Evolutionary conservation across 2,113 vertebrate species (phyloP).

Genomic region (Spea bombifrons): DNA sequence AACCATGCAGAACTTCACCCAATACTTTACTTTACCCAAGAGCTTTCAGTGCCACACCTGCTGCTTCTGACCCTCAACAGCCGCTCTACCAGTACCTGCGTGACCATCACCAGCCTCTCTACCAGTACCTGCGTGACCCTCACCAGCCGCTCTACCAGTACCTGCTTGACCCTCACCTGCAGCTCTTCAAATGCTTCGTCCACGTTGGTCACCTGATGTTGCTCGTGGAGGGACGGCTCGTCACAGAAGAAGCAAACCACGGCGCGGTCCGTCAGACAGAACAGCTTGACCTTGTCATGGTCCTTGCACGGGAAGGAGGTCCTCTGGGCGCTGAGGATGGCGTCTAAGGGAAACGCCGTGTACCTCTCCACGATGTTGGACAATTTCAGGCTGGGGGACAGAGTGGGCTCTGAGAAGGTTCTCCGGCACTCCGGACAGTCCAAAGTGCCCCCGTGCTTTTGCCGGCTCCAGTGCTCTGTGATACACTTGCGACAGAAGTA

Average conservation of each 20-base stretch:
- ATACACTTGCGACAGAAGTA: constrained; percentile 98
- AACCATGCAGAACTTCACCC: no score
- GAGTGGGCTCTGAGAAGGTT: constrained; percentile 83
- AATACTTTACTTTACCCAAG: no score
- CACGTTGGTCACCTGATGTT: constrained; percentile 93
- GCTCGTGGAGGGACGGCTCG: constrained; percentile 88
- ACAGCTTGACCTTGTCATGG: constrained; percentile 97
- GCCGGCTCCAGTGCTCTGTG: constrained; percentile 92
- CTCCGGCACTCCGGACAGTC: constrained; percentile 95
- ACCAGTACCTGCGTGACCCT: no score
- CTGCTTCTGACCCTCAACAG: no score
- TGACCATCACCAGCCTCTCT: no score
- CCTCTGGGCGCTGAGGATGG: constrained; percentile 88
- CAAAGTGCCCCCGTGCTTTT: constrained; percentile 80
- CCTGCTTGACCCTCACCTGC: constrained; percentile 70
- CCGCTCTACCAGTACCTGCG: no score
- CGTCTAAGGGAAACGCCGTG: constrained; percentile 91
- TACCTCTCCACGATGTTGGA: constrained; percentile 98
- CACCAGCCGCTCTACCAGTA: no score
- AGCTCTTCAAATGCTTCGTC: constrained; percentile 95
- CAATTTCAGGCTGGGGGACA: constrained; percentile 93
- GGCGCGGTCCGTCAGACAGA: constrained; percentile 91
- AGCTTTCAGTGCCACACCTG: no score
- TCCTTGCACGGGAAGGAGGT: constrained; percentile 91
- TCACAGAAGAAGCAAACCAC: constrained; percentile 98